phyloP scores from a whole-genome alignment of 2,113 vertebrate species.

The Circaetus cinerascens region DNA sequence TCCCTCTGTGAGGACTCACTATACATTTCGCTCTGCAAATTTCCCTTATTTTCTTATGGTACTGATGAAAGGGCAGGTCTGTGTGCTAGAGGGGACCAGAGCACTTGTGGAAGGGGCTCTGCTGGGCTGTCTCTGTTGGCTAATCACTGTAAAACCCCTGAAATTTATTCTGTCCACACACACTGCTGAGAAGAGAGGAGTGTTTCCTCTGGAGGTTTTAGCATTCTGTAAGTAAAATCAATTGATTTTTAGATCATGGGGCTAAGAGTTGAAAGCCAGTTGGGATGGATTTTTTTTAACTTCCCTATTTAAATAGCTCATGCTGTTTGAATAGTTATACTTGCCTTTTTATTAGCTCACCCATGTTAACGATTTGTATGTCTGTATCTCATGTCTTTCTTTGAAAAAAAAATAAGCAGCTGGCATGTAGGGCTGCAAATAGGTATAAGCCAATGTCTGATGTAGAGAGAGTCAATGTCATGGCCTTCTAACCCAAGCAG shows the following conservation, averaged over 20 bases:
- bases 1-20: background rate
- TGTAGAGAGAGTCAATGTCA: background rate
- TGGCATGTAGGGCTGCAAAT: background rate
- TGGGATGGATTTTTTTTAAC: slow-evolving; percentile 21
- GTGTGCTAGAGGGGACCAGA: background rate
- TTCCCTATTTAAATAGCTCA: background rate
- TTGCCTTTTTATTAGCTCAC: background rate
- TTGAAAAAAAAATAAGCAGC: background rate
- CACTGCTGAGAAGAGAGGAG: background rate
- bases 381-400: background rate
- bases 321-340: background rate
- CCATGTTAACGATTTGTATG: background rate
- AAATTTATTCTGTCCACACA: background rate
- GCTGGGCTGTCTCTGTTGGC: background rate
- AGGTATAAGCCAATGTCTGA: background rate
- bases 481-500: background rate
- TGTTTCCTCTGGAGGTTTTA: background rate
- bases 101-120: background rate
- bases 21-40: background rate
- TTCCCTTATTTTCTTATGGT: background rate
- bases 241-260: background rate
- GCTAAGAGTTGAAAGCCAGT: background rate
- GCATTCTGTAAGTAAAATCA: background rate
- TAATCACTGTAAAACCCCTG: background rate
- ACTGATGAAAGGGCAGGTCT: background rate